phyloP scores from a whole-genome alignment of 2,113 vertebrate species.

The Nothoprocta pentlandii region DNA sequence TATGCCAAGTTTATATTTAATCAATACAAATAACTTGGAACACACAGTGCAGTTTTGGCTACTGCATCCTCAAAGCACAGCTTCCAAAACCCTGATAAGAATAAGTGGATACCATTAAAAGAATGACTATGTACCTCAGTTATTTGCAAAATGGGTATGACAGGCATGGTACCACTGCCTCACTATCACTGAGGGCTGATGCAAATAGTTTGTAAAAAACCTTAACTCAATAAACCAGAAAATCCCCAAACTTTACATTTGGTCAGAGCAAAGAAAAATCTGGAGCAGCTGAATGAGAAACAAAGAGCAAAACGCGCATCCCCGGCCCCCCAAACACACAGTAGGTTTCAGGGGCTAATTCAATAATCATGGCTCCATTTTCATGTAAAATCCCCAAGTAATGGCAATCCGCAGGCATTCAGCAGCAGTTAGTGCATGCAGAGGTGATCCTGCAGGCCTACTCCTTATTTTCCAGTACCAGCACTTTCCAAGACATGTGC shows the following conservation, averaged over 20 bases:
- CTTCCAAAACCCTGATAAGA: not conserved
- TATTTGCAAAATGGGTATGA: not conserved
- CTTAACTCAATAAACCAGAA: not conserved
- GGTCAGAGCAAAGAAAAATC: not conserved
- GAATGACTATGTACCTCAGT: fast-evolving
- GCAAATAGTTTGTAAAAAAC: not conserved
- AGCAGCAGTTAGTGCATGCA: not conserved
- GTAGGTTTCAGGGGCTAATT: not conserved
- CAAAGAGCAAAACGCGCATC: not conserved
- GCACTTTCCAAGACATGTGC: not conserved
- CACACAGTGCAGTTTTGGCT: not conserved
- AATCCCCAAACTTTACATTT: not conserved
- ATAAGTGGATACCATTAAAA: not conserved
- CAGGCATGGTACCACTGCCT: not conserved
- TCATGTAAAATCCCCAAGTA: not conserved
- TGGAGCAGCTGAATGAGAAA: not conserved
- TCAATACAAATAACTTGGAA: not conserved
- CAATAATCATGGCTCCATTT: not conserved
- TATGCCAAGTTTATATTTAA: not conserved
- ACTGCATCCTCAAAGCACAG: not conserved
- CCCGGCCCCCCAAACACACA: fast-evolving
- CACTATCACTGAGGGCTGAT: not conserved
- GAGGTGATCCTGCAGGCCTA: not conserved
- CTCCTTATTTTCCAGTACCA: not conserved
- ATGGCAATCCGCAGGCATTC: not conserved